phyloP scores from a whole-genome alignment of 1,140 invertebrate species.

The Orchesella cincta region DNA sequence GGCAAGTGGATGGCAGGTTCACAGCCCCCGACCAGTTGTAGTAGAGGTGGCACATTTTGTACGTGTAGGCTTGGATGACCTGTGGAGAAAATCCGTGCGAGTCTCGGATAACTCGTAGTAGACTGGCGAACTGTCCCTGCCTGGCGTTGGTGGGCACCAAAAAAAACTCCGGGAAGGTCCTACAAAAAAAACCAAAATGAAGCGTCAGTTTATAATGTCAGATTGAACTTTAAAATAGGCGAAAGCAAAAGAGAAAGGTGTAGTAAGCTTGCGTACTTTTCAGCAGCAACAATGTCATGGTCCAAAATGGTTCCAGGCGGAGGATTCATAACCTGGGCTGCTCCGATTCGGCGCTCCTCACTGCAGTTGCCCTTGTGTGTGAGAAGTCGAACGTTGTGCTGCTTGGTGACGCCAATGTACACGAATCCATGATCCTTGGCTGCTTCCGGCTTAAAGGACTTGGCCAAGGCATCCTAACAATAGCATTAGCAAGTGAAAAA shows the following conservation, averaged over 20 bases:
- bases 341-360: background rate
- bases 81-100: conserved; percentile 55
- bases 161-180: conserved; percentile 57
- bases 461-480: background rate
- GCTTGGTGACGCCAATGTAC: conserved; percentile 84
- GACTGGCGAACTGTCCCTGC: conserved; percentile 62
- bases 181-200: background rate
- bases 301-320: conserved; percentile 81
- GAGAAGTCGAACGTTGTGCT: conserved; percentile 79
- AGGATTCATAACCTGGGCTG: conserved; percentile 68
- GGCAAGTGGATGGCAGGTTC: conserved; percentile 83
- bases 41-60: conserved; percentile 64
- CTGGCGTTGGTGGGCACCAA: conserved; percentile 61
- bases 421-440: too few species aligned
- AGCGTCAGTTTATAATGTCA: too few species aligned
- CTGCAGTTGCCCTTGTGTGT: background rate
- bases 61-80: conserved; percentile 60
- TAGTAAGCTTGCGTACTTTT: conserved; percentile 71
- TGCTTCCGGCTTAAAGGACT: conserved; percentile 59
- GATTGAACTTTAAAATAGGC: too few species aligned
- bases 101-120: conserved; percentile 63
- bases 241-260: background rate
- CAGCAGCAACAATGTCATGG: conserved; percentile 68
- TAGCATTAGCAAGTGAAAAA: too few species aligned
- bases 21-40: conserved; percentile 71